phyloP scores from a whole-genome alignment of 2,888 invertebrate species.

The Creontiades dilutus region DNA sequence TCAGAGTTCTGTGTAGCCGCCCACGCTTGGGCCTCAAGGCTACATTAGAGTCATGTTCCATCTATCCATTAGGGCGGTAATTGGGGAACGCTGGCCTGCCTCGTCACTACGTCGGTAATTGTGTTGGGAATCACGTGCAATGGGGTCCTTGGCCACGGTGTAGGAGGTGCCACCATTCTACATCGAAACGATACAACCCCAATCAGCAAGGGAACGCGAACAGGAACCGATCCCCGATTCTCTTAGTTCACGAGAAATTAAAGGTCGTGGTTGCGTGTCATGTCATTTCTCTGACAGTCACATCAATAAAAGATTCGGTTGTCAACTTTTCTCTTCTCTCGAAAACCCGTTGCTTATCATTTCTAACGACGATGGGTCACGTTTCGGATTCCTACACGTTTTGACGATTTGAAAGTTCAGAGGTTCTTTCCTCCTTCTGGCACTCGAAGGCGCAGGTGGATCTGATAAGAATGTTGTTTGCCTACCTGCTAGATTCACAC shows the following conservation, averaged over 20 bases:
- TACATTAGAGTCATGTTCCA: constrained; percentile 32
- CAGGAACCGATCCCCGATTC: too few species aligned
- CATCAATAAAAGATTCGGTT: background rate
- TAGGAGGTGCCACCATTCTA: too few species aligned
- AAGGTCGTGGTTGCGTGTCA: background rate
- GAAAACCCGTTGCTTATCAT: background rate
- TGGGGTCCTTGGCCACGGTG: background rate
- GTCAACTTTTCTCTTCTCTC: background rate
- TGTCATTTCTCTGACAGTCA: background rate
- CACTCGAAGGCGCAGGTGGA: constrained; percentile 14
- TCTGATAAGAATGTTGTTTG: constrained; percentile 27
- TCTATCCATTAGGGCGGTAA: constrained; percentile 18
- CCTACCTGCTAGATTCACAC: background rate
- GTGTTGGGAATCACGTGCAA: constrained; percentile 27
- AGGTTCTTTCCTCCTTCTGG: constrained; percentile 10
- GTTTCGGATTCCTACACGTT: constrained; percentile 17
- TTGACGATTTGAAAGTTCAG: background rate
- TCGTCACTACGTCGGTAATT: constrained; percentile 17
- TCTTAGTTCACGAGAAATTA: background rate
- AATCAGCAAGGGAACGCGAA: too few species aligned
- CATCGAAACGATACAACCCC: too few species aligned
- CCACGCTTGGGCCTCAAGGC: background rate
- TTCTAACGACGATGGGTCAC: background rate
- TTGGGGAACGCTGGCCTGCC: constrained; percentile 21
- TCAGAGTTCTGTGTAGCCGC: constrained; percentile 21